These are phyloP conservation scores for Tetraodon nigroviridis DNA, from an alignment of 2,113 vertebrate species.

Conservation along the genomic window DNA sequence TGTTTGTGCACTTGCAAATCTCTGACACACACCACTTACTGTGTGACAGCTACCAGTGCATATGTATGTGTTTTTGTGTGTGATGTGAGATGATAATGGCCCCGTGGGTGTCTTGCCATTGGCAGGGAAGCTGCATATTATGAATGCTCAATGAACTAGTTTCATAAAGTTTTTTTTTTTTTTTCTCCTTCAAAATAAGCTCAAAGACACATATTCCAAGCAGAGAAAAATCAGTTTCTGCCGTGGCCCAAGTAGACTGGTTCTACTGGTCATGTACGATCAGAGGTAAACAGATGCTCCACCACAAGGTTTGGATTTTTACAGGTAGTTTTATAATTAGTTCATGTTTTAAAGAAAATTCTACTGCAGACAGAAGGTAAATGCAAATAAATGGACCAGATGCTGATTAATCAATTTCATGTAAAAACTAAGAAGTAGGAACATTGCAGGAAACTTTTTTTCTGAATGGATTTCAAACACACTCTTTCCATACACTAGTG, in stretches of 20 bases:
- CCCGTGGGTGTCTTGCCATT: slow-evolving; percentile 57
- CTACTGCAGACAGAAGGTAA: no score
- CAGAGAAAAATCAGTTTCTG: slow-evolving; percentile 16
- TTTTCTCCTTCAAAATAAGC: slow-evolving; percentile 47
- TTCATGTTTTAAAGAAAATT: no score
- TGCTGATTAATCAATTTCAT: no score
- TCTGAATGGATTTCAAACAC: no score
- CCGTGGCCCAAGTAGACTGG: slow-evolving; percentile 7
- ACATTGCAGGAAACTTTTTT: no score
- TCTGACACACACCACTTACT: slow-evolving; percentile 24
- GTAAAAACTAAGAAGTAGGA: no score
- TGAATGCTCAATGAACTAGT: slow-evolving; percentile 61
- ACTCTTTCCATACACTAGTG: no score
- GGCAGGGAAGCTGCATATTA: slow-evolving; percentile 61
- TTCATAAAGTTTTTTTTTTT: slow-evolving; percentile 57
- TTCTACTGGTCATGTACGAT: neutral
- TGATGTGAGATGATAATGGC: slow-evolving; percentile 55
- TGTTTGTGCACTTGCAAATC: slow-evolving; percentile 19
- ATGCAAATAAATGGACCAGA: no score
- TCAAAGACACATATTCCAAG: slow-evolving; percentile 44
- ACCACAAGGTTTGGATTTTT: no score
- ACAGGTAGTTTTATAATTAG: no score
- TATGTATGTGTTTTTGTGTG: slow-evolving; percentile 35
- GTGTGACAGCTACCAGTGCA: slow-evolving; percentile 39
- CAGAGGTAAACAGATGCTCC: no score